Base-by-base conservation (phyloP, 2,113 vertebrate genomes). In the Proteles cristata region DNA sequence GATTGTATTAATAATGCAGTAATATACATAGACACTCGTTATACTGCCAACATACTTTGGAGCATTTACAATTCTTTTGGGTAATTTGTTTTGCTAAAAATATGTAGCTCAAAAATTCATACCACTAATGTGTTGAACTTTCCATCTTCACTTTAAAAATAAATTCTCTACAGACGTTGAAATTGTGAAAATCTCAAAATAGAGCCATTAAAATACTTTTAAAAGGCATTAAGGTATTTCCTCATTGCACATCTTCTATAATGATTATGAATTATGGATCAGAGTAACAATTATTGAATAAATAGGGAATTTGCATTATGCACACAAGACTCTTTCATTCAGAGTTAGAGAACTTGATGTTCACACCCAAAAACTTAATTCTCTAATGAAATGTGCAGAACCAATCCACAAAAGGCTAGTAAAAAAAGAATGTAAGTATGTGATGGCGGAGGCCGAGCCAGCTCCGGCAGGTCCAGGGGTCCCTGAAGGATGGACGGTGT, bases 1-100 rank as follows among this genome's bases (percentile, higher is more conserved):
- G 35, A 95, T 79, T 71, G n/a, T 95, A 95, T 97, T 97, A 96
- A 98, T 97, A 97, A 92, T 97, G 63, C 63, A 92, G 87, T 80
- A 15, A 48, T 93, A 84, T 94, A 11, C 43, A 26, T 74, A 89
- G 43, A 74, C n/a, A 35, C 65, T 71, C 11, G 2, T 87, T 92
- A 88, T 96, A 84, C 43, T 65, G 43, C 25, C 43, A 85, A 23
- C 53, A 50, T 84, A 48, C 79, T 96, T 80, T 92, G n/a, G 83
- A 90, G 45, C 48, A 87, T 95, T 97, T 95, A 94, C 50, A 96
- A 95, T 94, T 96, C 74, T 84, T 92, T 21, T 84, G 80, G n/a
- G 94, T 92, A 96, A 98, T 97, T 96, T 96, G 74, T 91, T 92
- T 97, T 93, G 68, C 90, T 94, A 90, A 96, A 92, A 83, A 90